Conservation (phyloP, 2,888 invertebrate species). For the Agrypnus murinus region DNA sequence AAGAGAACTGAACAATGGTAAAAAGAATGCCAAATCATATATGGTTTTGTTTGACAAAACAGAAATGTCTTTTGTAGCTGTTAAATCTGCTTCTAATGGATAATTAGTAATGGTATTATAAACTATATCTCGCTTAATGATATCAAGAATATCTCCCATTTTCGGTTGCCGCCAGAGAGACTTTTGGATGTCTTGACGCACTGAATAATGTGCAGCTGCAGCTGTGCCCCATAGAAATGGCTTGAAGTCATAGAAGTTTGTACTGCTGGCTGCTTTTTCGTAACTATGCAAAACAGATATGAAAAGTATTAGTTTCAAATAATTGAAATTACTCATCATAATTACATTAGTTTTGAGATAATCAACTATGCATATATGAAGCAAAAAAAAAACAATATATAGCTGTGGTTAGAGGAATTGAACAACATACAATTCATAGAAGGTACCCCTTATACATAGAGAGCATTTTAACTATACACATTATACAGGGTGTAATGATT, state of each 20-base stretch:
- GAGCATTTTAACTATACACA: no score
- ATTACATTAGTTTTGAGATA: no score
- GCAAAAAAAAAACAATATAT: no score
- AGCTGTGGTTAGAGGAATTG: no score
- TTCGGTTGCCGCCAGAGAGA: conserved; percentile 83
- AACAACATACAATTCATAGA: no score
- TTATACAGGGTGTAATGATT: no score
- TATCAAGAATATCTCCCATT: conserved; percentile 81
- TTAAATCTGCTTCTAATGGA: conserved; percentile 70
- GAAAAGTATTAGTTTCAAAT: no score
- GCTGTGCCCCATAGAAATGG: conserved; percentile 91
- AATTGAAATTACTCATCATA: no score
- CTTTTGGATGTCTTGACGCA: conserved; percentile 75
- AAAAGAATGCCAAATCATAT: conserved; percentile 89
- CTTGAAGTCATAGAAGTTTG: conserved; percentile 70
- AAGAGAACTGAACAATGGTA: conserved; percentile 84
- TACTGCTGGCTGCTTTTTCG: conserved; percentile 62
- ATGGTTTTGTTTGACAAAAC: conserved; percentile 67
- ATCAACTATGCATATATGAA: not conserved
- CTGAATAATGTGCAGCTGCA: conserved; percentile 85
- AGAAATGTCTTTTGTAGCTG: conserved; percentile 59
- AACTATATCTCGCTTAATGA: conserved; percentile 79
- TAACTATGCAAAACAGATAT: conserved; percentile 59
- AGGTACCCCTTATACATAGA: no score
- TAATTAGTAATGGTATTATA: conserved; percentile 81